Conservation (phyloP, 2,888 invertebrate species). For the Marronus borbonicus region DNA sequence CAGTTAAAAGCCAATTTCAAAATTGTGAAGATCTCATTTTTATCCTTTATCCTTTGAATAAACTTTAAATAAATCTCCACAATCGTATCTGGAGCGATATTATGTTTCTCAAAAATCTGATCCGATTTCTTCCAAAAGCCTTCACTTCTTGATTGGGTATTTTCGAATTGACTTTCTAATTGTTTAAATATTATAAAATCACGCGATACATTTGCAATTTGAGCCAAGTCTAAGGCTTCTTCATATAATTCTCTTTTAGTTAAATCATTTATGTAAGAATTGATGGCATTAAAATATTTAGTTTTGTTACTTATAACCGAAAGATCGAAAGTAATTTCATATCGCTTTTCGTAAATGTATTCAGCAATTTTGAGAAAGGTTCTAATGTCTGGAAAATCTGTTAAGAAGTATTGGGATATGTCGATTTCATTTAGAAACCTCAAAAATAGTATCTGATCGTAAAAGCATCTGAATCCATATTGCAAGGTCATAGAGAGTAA, state of each 20-base stretch:
- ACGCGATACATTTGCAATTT: conserved; percentile 70
- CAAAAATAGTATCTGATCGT: conserved; percentile 78
- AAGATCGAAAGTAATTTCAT: conserved; percentile 73
- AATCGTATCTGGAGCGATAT: conserved; percentile 76
- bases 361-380: conserved; percentile 39
- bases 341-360: conserved; percentile 64
- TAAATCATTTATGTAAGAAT: conserved; percentile 73
- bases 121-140: conserved; percentile 77
- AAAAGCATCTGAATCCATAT: conserved; percentile 76
- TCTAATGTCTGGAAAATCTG: conserved; percentile 70
- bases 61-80: conserved; percentile 77
- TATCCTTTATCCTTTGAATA: conserved; percentile 71
- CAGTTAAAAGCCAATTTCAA: conserved; percentile 66
- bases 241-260: conserved; percentile 72
- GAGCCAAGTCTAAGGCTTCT: conserved; percentile 75
- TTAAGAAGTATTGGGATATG: conserved; percentile 73
- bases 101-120: conserved; percentile 74
- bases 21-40: conserved; percentile 72
- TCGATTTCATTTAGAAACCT: conserved; percentile 74
- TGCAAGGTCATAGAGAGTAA: conserved; percentile 77
- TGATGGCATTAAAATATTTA: conserved; percentile 70
- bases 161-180: conserved; percentile 73
- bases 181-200: conserved; percentile 74
- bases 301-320: conserved; percentile 62
- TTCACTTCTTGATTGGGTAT: conserved; percentile 70